Evolutionary conservation across 2,113 vertebrate genomes (phyloP).

Genomic region (Bambusicola thoracicus): DNA sequence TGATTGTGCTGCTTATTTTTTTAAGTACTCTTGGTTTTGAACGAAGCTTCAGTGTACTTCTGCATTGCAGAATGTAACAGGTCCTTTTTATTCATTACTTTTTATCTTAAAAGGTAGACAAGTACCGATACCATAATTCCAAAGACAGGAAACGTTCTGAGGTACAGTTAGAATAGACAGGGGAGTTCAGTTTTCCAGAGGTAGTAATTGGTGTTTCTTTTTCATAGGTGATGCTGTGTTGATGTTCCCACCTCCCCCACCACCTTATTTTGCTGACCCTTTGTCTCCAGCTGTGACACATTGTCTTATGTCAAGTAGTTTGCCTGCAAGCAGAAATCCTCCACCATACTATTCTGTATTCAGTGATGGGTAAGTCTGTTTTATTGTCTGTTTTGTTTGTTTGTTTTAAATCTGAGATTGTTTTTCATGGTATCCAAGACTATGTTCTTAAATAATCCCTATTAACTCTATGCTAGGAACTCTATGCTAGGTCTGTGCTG

Average conservation of each 20-base stretch:
- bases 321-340: constrained; percentile 69
- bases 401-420: not conserved
- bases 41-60: not conserved
- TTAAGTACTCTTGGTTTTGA: not conserved
- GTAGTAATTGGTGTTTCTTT: not conserved
- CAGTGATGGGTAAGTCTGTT: constrained; percentile 73
- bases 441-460: not conserved
- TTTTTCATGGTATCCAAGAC: not conserved
- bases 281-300: not conserved
- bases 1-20: not conserved
- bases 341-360: constrained; percentile 80
- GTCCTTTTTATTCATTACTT: not conserved
- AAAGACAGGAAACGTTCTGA: not conserved
- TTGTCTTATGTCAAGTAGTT: constrained; percentile 13
- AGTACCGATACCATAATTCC: not conserved
- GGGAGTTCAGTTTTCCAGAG: not conserved
- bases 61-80: not conserved
- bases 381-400: not conserved
- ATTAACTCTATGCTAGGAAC: not conserved
- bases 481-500: not conserved
- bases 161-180: not conserved
- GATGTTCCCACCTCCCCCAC: constrained; percentile 81
- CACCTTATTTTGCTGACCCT: constrained; percentile 80
- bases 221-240: constrained; percentile 79
- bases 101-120: not conserved